Percentiles rank a stretch among this genome's conserved stretches.
These are phyloP conservation scores for Amazonetta brasiliensis DNA, from an alignment of 2,797 vertebrate species.

Conservation along the genomic window DNA sequence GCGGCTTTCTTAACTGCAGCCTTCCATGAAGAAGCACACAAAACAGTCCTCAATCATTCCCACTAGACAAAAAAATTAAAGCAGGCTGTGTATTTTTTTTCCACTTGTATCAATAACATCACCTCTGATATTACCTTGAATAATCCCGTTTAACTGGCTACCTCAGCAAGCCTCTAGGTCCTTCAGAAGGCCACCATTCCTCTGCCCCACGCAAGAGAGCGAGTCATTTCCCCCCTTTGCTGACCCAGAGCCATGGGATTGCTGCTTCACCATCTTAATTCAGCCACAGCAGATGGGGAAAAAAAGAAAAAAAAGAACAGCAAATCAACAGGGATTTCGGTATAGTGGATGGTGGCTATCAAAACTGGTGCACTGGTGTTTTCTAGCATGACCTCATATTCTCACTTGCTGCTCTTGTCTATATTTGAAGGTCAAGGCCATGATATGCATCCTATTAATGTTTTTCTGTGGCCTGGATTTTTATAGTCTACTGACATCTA, in stretches of 20 bases:
- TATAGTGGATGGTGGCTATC: neutral
- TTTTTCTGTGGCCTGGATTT: neutral
- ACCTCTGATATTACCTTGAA: neutral
- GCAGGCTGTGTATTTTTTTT: neutral
- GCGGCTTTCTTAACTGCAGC: neutral
- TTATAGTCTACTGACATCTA: neutral
- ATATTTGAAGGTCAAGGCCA: neutral
- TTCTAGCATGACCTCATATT: neutral
- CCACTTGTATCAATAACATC: neutral
- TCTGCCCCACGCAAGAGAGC: neutral
- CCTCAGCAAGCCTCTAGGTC: neutral
- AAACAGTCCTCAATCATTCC: neutral
- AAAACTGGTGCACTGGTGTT: neutral
- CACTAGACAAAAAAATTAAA: no score
- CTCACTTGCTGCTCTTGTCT: neutral
- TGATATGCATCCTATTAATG: neutral
- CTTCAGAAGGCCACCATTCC: neutral
- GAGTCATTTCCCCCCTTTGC: neutral
- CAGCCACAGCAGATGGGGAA: neutral
- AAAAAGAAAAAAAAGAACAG: neutral
- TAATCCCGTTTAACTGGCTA: neutral
- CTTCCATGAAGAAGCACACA: neutral
- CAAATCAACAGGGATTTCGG: neutral
- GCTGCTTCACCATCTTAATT: neutral
- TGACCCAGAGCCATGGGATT: neutral